Base-by-base conservation (phyloP, 1,140 invertebrate genomes). In the Tetragonula clypearis region DNA sequence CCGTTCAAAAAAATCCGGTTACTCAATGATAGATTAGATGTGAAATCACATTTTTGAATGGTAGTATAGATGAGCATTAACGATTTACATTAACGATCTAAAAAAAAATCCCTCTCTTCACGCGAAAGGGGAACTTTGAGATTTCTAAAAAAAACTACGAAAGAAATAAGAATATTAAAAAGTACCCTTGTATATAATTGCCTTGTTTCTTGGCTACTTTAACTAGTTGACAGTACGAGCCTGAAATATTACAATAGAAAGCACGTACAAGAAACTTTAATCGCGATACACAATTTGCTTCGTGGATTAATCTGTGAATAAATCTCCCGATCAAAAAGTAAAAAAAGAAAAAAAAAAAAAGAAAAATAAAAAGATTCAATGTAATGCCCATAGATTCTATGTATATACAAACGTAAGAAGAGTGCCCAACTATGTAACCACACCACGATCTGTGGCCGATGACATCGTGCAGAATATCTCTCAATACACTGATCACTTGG, bases 371-470 rank as follows among this genome's bases (percentile, higher is more conserved):
- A 41, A 69, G n/a, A 71, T 35, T 79, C 83, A 82, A 72, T 5
- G 6, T 81, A 78, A 80, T 72, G 79, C 85, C 85, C 88, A 89
- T 68, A 77, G 83, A 80, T 87, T 87, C 82, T 90, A 90, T 90
- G 85, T 89, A 87, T 89, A 68, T 90, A 90, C 85, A 89, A 87
- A 90, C 85, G 82, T 89, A 89, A 88, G 66, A 89, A 88, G 72
- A 89, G 85, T 89, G 88, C 88, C 88, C 88, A 83, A 82, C 79
- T 89, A 90, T 87, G 87, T 88, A 86, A 89, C 87, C 88, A 90
- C 88, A 85, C 81, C 87, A 86, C 88, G 86, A 84, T 77, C 86
- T 68, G 88, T 88, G 88, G 83, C 55, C 81, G 78, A 79, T 82
- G 88, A 90, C 60, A 90, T 90, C 88, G 88, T 90, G 88, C 88